Evolutionary conservation across 53 echinoderm and acorn worm species (phyloP), one percentile per base, ranked within the genome.

Genomic region (Stichopus horrens): DNA sequence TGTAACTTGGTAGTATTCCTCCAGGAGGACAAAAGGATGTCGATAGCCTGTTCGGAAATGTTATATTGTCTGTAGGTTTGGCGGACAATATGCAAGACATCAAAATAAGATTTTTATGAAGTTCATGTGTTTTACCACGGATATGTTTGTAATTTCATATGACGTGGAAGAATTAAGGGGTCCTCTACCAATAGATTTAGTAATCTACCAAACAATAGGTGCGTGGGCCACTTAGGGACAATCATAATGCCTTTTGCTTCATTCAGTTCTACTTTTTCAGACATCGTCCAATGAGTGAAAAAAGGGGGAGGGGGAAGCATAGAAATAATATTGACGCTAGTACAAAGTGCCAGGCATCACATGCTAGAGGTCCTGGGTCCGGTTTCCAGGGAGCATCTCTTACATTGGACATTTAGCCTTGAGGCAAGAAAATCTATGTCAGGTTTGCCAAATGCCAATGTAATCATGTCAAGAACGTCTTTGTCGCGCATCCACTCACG

Each of bases 361-460:
- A 68, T 56, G 79, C 86, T 21, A 55, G 14, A 57, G 90, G 88
- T n/a, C 66, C 78, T 57, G 90, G 90, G 23, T 92, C 92, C 21
- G 90, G 90, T 74, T 86, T 52, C 92, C 92, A 92, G 0, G 90
- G 75, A 5, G 76, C 73, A n/a, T 92, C 90, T 13, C 23, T 55
- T 13, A 55, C 75, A 51, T 23, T 92, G 92, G 2, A 67, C 11
- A 52, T 92, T 92, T 23, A 92, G 14, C 55, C 93, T 79, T 11
- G 93, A 88, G 8, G 91, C 91, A 90, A 93, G 88, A n/a, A 92
- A 13, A 83, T 90, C 90, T 7, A 92, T 58, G 7, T 92, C 81
- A 9, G 92, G 92, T 9, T 5, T 52, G 8, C 87, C 92, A 77
- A 18, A 88, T 20, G 58, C 5, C 63, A 21, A 16, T 9, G 22